These are phyloP conservation scores for Tenthredo livida DNA, from an alignment of 2,888 invertebrate species.

Conservation along the genomic window DNA sequence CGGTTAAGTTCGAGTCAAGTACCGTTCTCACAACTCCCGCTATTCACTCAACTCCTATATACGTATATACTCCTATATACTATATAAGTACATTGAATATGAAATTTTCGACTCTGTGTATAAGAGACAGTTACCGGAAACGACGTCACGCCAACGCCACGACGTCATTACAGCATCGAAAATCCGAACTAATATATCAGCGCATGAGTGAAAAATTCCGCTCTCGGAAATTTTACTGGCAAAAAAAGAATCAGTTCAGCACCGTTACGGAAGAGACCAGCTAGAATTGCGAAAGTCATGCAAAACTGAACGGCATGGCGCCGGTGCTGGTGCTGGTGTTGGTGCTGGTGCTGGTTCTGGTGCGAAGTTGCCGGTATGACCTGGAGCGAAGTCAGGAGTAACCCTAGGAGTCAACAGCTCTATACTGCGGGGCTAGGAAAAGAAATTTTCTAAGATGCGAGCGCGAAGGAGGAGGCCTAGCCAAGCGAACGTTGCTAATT, in stretches of 20 bases:
- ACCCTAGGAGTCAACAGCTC: conserved; percentile 45
- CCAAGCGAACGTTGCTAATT: conserved; percentile 78
- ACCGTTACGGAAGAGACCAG: conserved; percentile 56
- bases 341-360: conserved; percentile 53
- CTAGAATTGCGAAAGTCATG: conserved; percentile 37
- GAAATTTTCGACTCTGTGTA: conserved; percentile 42
- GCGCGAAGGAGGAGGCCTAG: conserved; percentile 74
- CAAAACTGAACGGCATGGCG: conserved; percentile 59
- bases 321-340: conserved; percentile 57
- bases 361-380: not conserved
- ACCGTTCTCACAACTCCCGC: conserved; percentile 52
- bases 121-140: conserved; percentile 49
- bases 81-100: conserved; percentile 37
- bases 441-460: conserved; percentile 77
- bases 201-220: not conserved
- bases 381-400: conserved; percentile 24
- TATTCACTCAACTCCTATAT: conserved; percentile 34
- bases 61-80: not conserved
- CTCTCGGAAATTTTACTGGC: conserved; percentile 62
- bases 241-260: conserved; percentile 68
- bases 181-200: not conserved
- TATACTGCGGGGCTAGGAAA: conserved; percentile 65
- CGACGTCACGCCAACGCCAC: conserved; percentile 41
- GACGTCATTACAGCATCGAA: conserved; percentile 41
- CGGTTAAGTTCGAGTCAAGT: conserved; percentile 52